Conservation (phyloP, 2,113 vertebrate species). For the Microcebus ravelobensis region DNA sequence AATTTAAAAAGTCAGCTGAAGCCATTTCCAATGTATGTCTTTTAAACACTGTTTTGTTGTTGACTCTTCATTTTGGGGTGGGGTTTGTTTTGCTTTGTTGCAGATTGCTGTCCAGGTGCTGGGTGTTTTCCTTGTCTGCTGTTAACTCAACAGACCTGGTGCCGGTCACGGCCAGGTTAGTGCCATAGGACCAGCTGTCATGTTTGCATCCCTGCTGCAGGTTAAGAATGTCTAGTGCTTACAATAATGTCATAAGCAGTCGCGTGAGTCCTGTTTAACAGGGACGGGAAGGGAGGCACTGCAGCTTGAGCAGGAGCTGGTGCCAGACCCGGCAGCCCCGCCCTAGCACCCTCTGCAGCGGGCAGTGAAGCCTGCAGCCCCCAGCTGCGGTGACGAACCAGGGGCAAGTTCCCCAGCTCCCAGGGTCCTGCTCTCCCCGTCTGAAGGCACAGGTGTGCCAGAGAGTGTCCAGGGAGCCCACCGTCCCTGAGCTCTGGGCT, state of each 20-base stretch:
- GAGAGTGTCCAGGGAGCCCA: neutral
- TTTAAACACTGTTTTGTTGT: rapidly evolving
- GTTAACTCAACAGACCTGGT: rapidly evolving
- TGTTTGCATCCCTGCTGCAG: rapidly evolving
- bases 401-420: rapidly evolving
- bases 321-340: neutral
- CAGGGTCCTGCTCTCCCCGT: rapidly evolving
- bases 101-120: neutral
- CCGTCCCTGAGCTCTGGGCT: neutral
- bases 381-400: rapidly evolving
- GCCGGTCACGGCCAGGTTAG: rapidly evolving
- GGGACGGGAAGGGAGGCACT: too few relatives aligned
- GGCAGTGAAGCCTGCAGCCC: neutral
- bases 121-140: rapidly evolving
- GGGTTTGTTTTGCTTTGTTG: too few relatives aligned
- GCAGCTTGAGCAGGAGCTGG: rapidly evolving
- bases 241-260: rapidly evolving
- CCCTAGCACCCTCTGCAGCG: neutral
- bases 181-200: rapidly evolving
- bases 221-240: rapidly evolving
- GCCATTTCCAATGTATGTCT: rapidly evolving
- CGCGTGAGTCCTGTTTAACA: rapidly evolving
- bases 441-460: rapidly evolving
- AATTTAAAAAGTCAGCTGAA: neutral
- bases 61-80: neutral